Conservation (phyloP, 2,113 vertebrate genomes). For the Phaethornis superciliosus region DNA sequence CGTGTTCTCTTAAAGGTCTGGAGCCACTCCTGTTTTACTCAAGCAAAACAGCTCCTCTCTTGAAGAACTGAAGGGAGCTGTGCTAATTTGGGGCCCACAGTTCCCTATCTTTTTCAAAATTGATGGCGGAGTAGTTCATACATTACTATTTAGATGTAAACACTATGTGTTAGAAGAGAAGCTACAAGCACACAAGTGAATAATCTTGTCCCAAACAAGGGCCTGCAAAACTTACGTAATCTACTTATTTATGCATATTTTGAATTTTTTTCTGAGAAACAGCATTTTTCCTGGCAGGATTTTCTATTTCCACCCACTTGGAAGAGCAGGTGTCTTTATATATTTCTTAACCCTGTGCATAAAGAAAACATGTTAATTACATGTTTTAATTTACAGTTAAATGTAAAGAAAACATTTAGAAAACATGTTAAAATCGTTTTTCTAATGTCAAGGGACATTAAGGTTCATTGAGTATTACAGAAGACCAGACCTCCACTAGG, state of each 20-base stretch:
- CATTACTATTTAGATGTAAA: not conserved
- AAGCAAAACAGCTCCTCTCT: not conserved
- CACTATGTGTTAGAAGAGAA: not conserved
- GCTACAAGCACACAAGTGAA: not conserved
- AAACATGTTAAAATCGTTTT: not conserved
- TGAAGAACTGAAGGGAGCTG: not conserved
- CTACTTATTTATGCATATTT: conserved; percentile 39
- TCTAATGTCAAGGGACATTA: not conserved
- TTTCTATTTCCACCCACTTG: conserved; percentile 34
- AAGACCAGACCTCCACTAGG: not conserved
- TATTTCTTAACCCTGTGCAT: not conserved
- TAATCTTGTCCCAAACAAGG: not conserved
- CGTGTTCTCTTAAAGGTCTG: not conserved
- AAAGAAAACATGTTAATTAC: not conserved
- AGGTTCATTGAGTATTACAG: not conserved
- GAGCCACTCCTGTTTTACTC: not conserved
- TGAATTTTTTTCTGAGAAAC: conserved; percentile 14
- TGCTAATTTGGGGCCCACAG: not conserved
- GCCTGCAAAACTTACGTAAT: not conserved
- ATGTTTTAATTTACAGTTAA: too few species aligned
- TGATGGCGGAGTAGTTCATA: not conserved
- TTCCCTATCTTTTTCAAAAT: not conserved
- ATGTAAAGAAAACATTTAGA: conserved; percentile 12
- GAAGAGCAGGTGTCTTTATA: conserved; percentile 37
- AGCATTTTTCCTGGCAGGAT: not conserved